Evolutionary conservation across 2,797 vertebrate species (phyloP), one percentile per base, ranked within the genome.

Genomic region (Myripristis murdjan): DNA sequence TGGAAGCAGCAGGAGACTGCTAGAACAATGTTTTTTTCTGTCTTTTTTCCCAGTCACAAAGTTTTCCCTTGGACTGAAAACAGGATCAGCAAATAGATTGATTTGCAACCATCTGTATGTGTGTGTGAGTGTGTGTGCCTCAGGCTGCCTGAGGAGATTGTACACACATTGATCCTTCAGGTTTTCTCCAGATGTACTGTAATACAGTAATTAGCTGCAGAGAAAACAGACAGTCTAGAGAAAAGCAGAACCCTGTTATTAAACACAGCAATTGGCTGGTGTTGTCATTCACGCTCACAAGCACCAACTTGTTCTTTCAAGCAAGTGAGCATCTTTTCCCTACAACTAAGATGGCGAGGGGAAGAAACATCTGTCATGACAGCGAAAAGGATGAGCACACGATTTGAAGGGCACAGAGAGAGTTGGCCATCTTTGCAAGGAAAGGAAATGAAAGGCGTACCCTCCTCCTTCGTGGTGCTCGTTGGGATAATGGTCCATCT

Each of bases 401-500:
- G 20, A 37, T 51, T 46, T 46, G 43, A 8, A 18, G 15, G 16
- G 15, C 43, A 44, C 43, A n/a, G 7, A n/a, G 7, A 16, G 46
- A 35, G 16, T 31, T 22, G 41, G 14, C 2, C 2, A n/a, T 48
- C 31, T 54, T 18, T 39, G 55, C 14, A 4, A 31, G 18, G 12
- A 11, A 8, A 28, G 26, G 26, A 14, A 14, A 12, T 11, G 2
- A 33, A 7, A 37, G 4, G 74, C 92, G 3, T 94, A 95, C 95
- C 95, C 94, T 94, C 96, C 97, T 87, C 94, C 95, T 78, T 98
- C 97, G 75, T 97, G 97, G 75, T 96, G 96, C 61, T 98, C 97
- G 48, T 93, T 94, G 54, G 95, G 92, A 82, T 98, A 99, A 91
- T 96, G 97, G 70, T 99, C 97, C 92, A 99, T 91, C 81, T 99